These are phyloP conservation scores for Circaetus gallicus DNA, from an alignment of 2,113 vertebrate species.

Conservation along the genomic window DNA sequence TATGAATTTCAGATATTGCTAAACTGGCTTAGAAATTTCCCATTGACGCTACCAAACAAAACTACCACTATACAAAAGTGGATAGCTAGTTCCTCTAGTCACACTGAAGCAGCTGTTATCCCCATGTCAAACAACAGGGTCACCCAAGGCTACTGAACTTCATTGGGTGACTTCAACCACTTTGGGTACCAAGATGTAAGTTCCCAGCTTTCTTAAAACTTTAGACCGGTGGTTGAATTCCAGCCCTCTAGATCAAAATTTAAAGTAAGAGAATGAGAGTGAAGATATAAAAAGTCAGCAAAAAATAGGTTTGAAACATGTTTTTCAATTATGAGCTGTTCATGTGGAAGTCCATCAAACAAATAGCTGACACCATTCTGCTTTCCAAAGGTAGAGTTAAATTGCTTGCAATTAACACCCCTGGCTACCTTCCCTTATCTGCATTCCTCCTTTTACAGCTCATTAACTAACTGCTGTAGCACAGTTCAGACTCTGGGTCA, in stretches of 20 bases:
- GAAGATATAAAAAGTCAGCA: background rate
- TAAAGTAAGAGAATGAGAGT: background rate
- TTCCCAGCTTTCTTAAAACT: background rate
- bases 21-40: background rate
- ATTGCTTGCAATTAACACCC: background rate
- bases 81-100: background rate
- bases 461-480: background rate
- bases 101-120: background rate
- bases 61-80: background rate
- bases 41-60: rapidly evolving
- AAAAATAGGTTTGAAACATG: background rate
- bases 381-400: background rate
- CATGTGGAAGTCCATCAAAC: background rate
- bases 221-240: background rate
- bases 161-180: background rate
- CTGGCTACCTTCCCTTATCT: background rate
- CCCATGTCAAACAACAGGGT: background rate
- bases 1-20: background rate
- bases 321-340: background rate
- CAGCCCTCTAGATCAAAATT: background rate
- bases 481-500: background rate
- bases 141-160: background rate
- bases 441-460: background rate
- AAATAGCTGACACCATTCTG: background rate
- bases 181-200: background rate